phyloP scores from a whole-genome alignment of 2,797 vertebrate species.

The Pipistrellus pygmaeus region DNA sequence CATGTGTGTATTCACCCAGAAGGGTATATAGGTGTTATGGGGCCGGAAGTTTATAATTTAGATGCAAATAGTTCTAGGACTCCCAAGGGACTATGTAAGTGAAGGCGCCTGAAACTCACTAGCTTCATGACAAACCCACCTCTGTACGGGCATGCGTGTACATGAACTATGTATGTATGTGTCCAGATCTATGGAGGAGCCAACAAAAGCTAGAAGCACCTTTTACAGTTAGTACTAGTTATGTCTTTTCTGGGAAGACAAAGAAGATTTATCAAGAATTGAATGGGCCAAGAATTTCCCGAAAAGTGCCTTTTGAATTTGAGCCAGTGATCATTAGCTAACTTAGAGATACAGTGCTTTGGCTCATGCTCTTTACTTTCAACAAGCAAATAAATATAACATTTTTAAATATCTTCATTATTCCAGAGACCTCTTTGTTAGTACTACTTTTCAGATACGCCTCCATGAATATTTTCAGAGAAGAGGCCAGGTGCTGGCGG shows the following conservation, averaged over 20 bases:
- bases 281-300: slow-evolving; percentile 26
- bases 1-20: accelerated
- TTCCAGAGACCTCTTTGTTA: slow-evolving; percentile 5
- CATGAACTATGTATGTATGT: neutral
- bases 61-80: neutral
- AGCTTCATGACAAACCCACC: neutral
- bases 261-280: slow-evolving; percentile 27
- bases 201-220: neutral
- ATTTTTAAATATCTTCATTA: neutral
- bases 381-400: slow-evolving; percentile 29
- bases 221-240: neutral
- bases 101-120: neutral
- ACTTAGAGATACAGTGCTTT: neutral
- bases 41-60: neutral
- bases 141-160: neutral
- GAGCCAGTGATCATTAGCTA: neutral
- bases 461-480: neutral
- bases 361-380: slow-evolving; percentile 29
- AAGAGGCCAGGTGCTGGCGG: neutral
- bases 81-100: neutral
- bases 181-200: neutral
- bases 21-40: neutral
- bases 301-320: neutral
- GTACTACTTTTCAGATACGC: neutral
- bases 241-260: slow-evolving; percentile 14